Conservation (phyloP, 1,140 invertebrate genomes). For the Camponotus vicinus region DNA sequence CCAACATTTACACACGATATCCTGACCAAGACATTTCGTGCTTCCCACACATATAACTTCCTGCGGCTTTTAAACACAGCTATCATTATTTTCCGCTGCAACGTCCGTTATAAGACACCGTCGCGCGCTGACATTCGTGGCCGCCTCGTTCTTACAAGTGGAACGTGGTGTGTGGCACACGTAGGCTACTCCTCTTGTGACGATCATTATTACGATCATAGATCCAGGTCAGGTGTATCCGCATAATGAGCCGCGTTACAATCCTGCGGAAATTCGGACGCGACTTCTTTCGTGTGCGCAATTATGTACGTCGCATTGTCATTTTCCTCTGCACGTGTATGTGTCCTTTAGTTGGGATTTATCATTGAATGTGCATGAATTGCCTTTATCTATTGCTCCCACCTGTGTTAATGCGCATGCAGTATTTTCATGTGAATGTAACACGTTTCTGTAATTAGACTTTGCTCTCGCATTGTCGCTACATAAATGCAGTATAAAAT, state of each 20-base stretch:
- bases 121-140: constrained; percentile 67
- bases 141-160: constrained; percentile 46
- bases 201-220: constrained; percentile 70
- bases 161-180: constrained; percentile 49
- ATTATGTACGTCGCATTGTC: constrained; percentile 25
- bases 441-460: neutral
- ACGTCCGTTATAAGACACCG: constrained; percentile 68
- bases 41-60: constrained; percentile 63
- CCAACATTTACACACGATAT: constrained; percentile 57
- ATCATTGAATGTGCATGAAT: neutral
- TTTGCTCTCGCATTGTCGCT: neutral
- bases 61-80: constrained; percentile 67
- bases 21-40: constrained; percentile 69
- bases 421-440: neutral
- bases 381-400: neutral
- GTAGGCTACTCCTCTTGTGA: constrained; percentile 48
- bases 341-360: neutral
- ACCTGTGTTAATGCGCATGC: neutral
- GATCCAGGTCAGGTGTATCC: constrained; percentile 75
- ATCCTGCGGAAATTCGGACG: constrained; percentile 57
- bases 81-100: constrained; percentile 73
- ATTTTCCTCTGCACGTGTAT: neutral
- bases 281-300: constrained; percentile 31
- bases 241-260: constrained; percentile 74
- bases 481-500: neutral